Evolutionary conservation across 2,888 invertebrate species (phyloP), one percentile per base, ranked within the genome.

Genomic region (Crocallis elinguaria): DNA sequence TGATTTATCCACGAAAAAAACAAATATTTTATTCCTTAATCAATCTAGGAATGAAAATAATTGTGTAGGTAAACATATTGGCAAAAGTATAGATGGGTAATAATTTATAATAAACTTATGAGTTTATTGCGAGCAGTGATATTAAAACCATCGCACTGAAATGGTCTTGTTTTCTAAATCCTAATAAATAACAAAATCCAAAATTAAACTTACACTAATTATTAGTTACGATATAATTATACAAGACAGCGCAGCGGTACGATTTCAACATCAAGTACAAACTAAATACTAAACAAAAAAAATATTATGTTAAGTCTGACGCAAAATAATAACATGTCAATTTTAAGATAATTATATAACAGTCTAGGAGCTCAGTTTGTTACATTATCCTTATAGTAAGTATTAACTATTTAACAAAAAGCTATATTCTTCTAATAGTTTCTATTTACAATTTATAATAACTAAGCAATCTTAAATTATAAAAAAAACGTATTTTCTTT

Each of bases 21-120:
- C 38, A 51, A 57, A 41, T 42, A 54, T 61, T 56, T 59, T 61
- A 59, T 64, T 57, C 45, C 48, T 38, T 42, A 60, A 38, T 49
- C 41, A 55, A 39, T 38, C 42, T 54, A 59, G 45, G 55, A 61
- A 61, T 59, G 43, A 55, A 59, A 57, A 14, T 38, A 30, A 29
- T 35, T 32, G 16, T 46, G 33, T 14, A 33, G 30, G 49, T 19
- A 49, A 35, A 38, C 29, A 36, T 25, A 38, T 30, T 44, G 43
- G 32, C 50, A 37, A 43, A 42, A 21, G 11, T 44, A 27, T 6
- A 32, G 27, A 3, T 12, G n/a, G 29, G 29, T 11, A 16, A 4
- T n/a, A 16, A 33, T 17, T 9, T 17, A 17, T 33, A 30, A 30
- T 12, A 13, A 13, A 32, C 16, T 17, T n/a, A n/a, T n/a, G n/a